Evolutionary conservation across 2,113 vertebrate genomes (phyloP).

Genomic region (Empidonax traillii): DNA sequence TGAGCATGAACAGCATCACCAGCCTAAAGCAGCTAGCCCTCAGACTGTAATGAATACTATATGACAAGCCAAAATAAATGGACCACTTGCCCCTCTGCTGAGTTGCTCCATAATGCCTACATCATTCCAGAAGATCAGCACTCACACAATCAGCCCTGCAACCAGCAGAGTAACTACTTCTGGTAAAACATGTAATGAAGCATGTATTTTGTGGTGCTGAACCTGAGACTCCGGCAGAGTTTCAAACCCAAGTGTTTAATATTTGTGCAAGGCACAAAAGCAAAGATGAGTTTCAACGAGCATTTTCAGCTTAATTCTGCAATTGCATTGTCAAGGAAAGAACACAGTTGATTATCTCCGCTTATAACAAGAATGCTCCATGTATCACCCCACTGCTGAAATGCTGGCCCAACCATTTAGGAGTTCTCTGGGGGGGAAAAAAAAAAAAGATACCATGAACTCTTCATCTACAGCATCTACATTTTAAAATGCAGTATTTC

Average conservation of each 20-base stretch:
- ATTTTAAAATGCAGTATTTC: neutral
- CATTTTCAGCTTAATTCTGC: neutral
- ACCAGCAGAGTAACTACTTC: neutral
- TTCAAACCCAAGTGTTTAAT: neutral
- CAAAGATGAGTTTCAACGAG: neutral
- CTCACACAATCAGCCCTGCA: fast-evolving
- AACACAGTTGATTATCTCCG: neutral
- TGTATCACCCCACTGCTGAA: neutral
- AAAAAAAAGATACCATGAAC: neutral
- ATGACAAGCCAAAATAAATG: neutral
- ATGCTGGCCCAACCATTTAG: neutral
- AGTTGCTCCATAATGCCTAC: neutral
- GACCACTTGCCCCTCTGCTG: neutral
- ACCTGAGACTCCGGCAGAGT: neutral
- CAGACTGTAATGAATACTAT: neutral
- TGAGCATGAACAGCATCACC: neutral
- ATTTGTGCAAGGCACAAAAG: neutral
- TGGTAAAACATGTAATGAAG: neutral
- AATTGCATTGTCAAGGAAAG: neutral
- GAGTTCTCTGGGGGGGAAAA: neutral
- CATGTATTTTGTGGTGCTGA: neutral
- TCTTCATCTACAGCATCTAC: neutral
- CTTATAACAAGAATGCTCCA: neutral
- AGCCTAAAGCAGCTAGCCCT: neutral
- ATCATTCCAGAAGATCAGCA: neutral